Percentiles rank a stretch among this genome's conserved stretches.
Conservation (phyloP, 1,140 invertebrate genomes). For the Apis mellifera region Amel_HAv3.1 CM009933.2:3414501-3415000, state of each 20-base stretch:
- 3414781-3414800: slow-evolving; percentile 44
- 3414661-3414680: too few relatives aligned
- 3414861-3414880: slow-evolving; percentile 29
- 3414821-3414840: slow-evolving; percentile 53
- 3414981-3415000: neutral
- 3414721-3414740: neutral
- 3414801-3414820: slow-evolving; percentile 32
- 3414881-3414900: neutral
- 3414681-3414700: too few relatives aligned
- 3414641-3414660: too few relatives aligned
- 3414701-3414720: too few relatives aligned
- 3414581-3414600: too few relatives aligned
- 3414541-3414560: too few relatives aligned
- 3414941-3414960: neutral
- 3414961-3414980: too few relatives aligned
- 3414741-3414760: slow-evolving; percentile 53
- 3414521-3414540: too few relatives aligned
- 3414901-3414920: neutral
- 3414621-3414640: too few relatives aligned
- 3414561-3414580: too few relatives aligned
- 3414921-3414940: neutral
- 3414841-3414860: slow-evolving; percentile 49
- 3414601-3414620: too few relatives aligned
- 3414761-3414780: slow-evolving; percentile 54
- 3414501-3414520: too few relatives aligned